Percentiles rank a stretch among this genome's conserved stretches.
phyloP scores from a whole-genome alignment of 2,888 invertebrate genomes.

The Drosophila mimetica region DNA sequence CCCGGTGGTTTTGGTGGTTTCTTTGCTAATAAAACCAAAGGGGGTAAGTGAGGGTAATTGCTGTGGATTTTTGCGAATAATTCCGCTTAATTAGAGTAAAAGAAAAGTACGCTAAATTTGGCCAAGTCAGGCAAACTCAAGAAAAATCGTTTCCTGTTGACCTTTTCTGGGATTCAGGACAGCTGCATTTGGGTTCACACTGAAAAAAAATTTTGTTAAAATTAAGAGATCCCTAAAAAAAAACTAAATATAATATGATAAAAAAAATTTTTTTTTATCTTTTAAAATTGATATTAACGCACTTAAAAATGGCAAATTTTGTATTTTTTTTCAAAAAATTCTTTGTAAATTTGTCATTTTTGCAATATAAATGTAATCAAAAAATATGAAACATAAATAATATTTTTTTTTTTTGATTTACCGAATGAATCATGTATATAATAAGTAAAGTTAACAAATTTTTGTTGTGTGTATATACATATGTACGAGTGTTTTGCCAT shows the following conservation, averaged over 20 bases:
- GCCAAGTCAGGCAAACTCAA: conserved; percentile 2
- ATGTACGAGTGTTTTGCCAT: neutral
- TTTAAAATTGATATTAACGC: too few relatives aligned
- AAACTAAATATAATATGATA: too few relatives aligned
- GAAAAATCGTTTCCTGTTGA: conserved; percentile 12
- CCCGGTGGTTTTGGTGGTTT: conserved; percentile 2
- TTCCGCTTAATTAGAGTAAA: conserved; percentile 24
- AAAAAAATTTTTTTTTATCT: too few relatives aligned
- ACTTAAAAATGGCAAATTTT: too few relatives aligned
- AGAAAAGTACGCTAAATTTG: conserved; percentile 27
- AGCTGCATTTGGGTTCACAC: conserved; percentile 22
- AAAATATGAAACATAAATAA: too few relatives aligned
- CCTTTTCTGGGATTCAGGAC: conserved; percentile 14
- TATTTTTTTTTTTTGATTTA: too few relatives aligned
- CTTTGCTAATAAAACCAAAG: neutral
- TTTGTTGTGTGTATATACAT: neutral
- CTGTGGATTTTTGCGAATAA: conserved; percentile 6
- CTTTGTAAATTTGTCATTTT: too few relatives aligned
- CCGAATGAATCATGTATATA: too few relatives aligned
- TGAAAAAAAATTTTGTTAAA: neutral
- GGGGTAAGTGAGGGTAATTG: neutral
- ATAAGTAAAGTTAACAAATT: too few relatives aligned
- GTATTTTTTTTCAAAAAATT: too few relatives aligned
- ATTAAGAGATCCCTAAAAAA: too few relatives aligned
- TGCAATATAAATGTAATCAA: too few relatives aligned